Evolutionary conservation across 2,888 invertebrate genomes (phyloP).

Genomic region (Monochamus alternatus): DNA sequence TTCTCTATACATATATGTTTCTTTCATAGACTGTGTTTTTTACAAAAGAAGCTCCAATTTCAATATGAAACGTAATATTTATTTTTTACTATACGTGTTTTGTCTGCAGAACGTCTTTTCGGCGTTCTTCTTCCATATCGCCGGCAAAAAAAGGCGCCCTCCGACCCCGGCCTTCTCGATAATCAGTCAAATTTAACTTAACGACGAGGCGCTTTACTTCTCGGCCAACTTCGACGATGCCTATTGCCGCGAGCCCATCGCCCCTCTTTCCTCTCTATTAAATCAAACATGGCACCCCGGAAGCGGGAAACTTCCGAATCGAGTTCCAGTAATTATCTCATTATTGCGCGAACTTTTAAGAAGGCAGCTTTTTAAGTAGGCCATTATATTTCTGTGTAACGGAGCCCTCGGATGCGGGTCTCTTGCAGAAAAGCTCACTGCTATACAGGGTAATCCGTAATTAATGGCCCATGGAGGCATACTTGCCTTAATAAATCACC

Average conservation of each 20-base stretch:
- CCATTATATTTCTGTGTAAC: background rate
- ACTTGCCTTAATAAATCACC: too few relatives aligned
- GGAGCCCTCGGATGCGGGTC: background rate
- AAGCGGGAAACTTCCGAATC: slow-evolving; percentile 12
- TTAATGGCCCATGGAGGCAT: background rate
- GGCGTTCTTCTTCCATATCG: background rate
- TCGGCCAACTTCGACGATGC: slow-evolving; percentile 46
- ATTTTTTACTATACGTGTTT: too few relatives aligned
- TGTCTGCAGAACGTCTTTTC: too few relatives aligned
- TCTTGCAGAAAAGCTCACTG: background rate
- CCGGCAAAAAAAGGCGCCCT: background rate
- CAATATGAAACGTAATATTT: too few relatives aligned
- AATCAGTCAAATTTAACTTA: slow-evolving; percentile 53
- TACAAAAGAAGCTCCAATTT: too few relatives aligned
- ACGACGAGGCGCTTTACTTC: slow-evolving; percentile 47
- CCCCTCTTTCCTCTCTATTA: slow-evolving; percentile 37
- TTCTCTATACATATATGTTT: too few relatives aligned
- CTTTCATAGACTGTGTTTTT: too few relatives aligned
- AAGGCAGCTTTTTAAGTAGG: slow-evolving; percentile 24
- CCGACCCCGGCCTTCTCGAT: slow-evolving; percentile 37
- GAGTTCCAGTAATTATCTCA: slow-evolving; percentile 31
- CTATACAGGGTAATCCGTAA: background rate
- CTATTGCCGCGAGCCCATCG: slow-evolving; percentile 43
- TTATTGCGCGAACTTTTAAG: slow-evolving; percentile 32
- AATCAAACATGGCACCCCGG: slow-evolving; percentile 29